phyloP scores from a whole-genome alignment of 2,113 vertebrate genomes.

The Ciconia stormi region DNA sequence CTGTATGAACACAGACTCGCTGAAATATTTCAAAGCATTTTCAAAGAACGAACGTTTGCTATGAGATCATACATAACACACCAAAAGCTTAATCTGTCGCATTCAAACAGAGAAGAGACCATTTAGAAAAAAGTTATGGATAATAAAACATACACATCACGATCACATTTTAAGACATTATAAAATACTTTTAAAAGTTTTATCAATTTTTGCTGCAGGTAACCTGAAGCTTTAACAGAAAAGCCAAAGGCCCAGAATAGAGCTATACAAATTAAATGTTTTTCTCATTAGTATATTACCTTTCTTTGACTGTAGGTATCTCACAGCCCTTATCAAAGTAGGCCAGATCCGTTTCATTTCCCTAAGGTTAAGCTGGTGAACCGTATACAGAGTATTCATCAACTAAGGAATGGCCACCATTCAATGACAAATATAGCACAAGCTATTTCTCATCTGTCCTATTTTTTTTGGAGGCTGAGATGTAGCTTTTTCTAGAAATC shows the following conservation, averaged over 20 bases:
- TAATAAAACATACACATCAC: neutral
- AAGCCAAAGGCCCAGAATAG: neutral
- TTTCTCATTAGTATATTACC: slow-evolving; percentile 45
- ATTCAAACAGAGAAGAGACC: neutral
- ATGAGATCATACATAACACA: neutral
- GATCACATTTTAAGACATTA: neutral
- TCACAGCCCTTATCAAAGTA: slow-evolving; percentile 59
- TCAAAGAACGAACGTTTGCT: neutral
- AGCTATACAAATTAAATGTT: neutral
- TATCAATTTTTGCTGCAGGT: neutral
- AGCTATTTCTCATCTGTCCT: slow-evolving; percentile 43
- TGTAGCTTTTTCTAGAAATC: slow-evolving; percentile 11
- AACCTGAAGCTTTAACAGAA: neutral
- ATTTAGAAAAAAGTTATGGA: neutral
- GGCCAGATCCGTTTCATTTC: slow-evolving; percentile 66
- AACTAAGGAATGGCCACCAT: slow-evolving; percentile 19
- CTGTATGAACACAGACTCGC: neutral
- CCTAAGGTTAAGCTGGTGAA: slow-evolving; percentile 55
- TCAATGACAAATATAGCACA: slow-evolving; percentile 49
- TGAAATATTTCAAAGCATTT: neutral
- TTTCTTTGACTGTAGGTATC: slow-evolving; percentile 52
- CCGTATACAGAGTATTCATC: slow-evolving; percentile 26
- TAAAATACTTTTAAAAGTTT: neutral
- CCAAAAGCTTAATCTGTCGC: neutral
- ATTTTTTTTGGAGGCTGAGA: neutral